Conservation (phyloP, 1,140 invertebrate genomes). For the Aphaenogaster floridana region DNA sequence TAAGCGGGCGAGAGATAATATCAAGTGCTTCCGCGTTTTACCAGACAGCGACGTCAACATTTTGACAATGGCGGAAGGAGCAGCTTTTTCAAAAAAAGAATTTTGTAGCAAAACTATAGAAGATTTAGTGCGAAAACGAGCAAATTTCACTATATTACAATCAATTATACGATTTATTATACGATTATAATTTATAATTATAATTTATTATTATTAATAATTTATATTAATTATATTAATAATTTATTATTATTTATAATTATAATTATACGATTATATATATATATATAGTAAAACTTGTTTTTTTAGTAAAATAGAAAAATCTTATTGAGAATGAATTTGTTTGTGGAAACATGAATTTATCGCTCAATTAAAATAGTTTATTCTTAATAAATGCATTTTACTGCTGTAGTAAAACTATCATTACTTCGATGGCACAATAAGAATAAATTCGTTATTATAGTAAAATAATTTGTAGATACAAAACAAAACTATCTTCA, state of each 20-base stretch:
- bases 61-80: background rate
- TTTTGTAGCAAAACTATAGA: background rate
- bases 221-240: too few species aligned
- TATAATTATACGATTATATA: too few species aligned
- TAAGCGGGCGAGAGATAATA: background rate
- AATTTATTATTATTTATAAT: too few species aligned
- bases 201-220: too few species aligned
- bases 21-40: background rate
- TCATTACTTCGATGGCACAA: background rate
- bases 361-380: background rate
- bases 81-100: background rate
- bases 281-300: background rate
- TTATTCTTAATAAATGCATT: background rate
- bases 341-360: background rate
- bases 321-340: background rate
- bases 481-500: background rate
- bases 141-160: background rate
- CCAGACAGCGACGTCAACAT: background rate
- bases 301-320: background rate
- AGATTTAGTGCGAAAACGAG: conserved; percentile 2
- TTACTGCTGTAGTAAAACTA: background rate
- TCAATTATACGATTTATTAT: conserved; percentile 1
- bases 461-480: background rate
- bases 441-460: background rate
- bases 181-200: too few species aligned